Conservation (phyloP, 2,797 vertebrate species). For the Falco biarmicus region DNA sequence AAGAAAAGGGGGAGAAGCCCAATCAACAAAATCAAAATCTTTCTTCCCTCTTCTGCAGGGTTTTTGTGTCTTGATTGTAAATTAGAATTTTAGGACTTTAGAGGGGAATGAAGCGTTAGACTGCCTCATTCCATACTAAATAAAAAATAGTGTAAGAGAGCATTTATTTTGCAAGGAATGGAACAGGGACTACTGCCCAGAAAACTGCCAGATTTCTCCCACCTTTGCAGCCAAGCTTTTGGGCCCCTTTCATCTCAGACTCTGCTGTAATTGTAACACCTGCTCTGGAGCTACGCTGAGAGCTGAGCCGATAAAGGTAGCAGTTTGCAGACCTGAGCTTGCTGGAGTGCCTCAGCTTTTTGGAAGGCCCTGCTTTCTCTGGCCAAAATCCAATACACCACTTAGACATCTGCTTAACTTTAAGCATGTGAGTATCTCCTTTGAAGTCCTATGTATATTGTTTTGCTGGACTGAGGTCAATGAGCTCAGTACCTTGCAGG, state of each 20-base stretch:
- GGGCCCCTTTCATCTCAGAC: slow-evolving; percentile 34
- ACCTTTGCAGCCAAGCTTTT: not conserved
- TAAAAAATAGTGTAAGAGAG: not conserved
- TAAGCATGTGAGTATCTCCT: slow-evolving; percentile 68
- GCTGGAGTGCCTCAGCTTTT: not conserved
- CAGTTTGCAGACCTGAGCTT: not conserved
- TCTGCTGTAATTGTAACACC: slow-evolving; percentile 14
- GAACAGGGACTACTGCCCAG: not conserved
- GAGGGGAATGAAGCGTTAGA: not conserved
- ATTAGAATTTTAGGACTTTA: slow-evolving; percentile 6
- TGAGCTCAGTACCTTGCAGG: slow-evolving; percentile 67
- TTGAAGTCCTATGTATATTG: slow-evolving; percentile 66
- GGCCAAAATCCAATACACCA: slow-evolving; percentile 53
- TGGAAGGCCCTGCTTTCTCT: slow-evolving; percentile 49
- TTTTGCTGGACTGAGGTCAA: slow-evolving; percentile 63
- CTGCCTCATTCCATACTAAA: not conserved
- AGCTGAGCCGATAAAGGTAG: not conserved
- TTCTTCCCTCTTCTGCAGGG: not conserved
- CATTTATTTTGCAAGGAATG: not conserved
- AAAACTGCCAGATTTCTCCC: not conserved
- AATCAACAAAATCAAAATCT: not conserved
- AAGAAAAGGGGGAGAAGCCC: not conserved
- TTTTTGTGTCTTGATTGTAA: not conserved
- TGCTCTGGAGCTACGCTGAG: not conserved
- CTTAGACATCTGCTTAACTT: slow-evolving; percentile 70